These are phyloP conservation scores for Artibeus lituratus DNA, from an alignment of 2,797 vertebrate genomes.

Conservation along the genomic window DNA sequence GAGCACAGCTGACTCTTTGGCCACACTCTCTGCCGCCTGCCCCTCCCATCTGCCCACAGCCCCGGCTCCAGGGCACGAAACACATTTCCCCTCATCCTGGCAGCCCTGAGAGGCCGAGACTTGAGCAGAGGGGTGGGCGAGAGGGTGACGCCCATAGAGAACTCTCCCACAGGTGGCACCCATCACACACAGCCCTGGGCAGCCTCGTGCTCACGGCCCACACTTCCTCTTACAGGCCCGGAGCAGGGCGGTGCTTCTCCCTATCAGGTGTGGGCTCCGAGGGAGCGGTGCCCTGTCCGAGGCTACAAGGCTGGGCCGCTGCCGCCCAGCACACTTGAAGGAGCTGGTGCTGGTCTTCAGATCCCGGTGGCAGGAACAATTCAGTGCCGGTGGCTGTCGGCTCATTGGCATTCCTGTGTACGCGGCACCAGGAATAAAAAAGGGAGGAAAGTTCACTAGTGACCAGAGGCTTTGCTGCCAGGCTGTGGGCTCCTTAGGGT, in stretches of 20 bases:
- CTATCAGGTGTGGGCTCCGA: accelerated
- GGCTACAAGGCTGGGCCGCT: background rate
- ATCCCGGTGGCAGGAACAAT: accelerated
- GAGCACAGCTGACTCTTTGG: background rate
- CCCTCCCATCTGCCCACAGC: background rate
- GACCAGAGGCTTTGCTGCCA: background rate
- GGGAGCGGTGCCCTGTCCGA: background rate
- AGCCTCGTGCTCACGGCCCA: accelerated
- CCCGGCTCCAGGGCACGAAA: background rate
- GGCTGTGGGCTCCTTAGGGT: background rate
- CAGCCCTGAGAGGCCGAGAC: background rate
- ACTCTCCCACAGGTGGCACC: too few relatives aligned
- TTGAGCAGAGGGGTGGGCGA: background rate
- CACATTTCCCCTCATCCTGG: background rate
- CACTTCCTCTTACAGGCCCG: background rate
- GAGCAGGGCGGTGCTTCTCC: background rate
- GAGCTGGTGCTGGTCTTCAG: background rate
- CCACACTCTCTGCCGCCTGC: accelerated
- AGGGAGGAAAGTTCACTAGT: background rate
- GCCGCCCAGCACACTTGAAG: background rate
- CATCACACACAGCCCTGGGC: background rate
- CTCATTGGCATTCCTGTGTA: background rate
- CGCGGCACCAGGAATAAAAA: background rate
- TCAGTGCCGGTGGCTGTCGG: background rate
- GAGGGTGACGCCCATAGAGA: background rate